Percentiles rank a stretch among this genome's conserved stretches.
phyloP scores from a whole-genome alignment of 1,140 invertebrate species.

The Eciton burchellii region DNA sequence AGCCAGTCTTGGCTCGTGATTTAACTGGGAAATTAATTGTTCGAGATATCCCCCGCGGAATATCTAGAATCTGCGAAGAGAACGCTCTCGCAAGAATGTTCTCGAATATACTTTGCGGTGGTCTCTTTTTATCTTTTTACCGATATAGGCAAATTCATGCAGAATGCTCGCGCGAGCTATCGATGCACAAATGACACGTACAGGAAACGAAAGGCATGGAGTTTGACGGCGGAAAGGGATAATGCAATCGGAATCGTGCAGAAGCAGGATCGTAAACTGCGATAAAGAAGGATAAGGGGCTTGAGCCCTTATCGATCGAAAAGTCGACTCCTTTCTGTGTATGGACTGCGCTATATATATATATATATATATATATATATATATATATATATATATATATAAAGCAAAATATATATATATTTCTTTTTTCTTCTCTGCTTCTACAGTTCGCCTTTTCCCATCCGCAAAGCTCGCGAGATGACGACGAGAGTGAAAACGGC shows the following conservation, averaged over 20 bases:
- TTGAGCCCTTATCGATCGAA: conserved; percentile 41
- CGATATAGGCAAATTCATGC: neutral
- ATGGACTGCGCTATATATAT: conserved; percentile 53
- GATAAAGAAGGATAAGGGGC: conserved; percentile 46
- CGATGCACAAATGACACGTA: conserved; percentile 25
- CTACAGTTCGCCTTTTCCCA: conserved; percentile 22
- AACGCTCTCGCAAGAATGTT: neutral
- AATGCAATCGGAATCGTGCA: conserved; percentile 51
- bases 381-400: conserved; percentile 19
- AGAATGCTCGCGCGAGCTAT: neutral
- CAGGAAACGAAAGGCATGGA: conserved; percentile 27
- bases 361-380: neutral
- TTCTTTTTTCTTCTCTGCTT: neutral
- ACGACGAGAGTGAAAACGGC: conserved; percentile 54
- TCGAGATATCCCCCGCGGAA: too few relatives aligned
- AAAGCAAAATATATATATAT: too few relatives aligned
- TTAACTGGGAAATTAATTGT: too few relatives aligned
- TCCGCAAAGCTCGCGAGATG: conserved; percentile 59
- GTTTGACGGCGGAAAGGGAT: conserved; percentile 18
- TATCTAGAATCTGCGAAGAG: neutral
- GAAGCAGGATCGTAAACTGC: conserved; percentile 54
- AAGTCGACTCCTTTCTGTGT: conserved; percentile 42
- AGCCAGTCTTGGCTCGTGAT: neutral
- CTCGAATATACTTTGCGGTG: too few relatives aligned
- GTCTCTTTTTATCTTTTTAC: conserved; percentile 14